phyloP scores from a whole-genome alignment of 2,113 vertebrate species.

The Barbus barbus region DNA sequence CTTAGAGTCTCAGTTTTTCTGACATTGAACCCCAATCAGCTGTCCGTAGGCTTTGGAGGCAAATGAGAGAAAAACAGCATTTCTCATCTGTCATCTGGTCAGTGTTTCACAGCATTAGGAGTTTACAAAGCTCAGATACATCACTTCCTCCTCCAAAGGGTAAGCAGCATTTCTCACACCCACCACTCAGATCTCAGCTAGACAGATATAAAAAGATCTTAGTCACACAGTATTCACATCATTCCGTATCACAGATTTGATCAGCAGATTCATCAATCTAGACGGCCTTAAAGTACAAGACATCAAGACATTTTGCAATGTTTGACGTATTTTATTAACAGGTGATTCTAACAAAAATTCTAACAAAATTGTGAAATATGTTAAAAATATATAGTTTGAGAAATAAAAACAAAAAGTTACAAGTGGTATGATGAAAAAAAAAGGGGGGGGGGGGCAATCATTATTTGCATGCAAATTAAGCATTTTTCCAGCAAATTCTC shows the following conservation, averaged over 20 bases:
- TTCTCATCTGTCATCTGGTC: not conserved
- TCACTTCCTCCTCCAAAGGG: slow-evolving; percentile 12
- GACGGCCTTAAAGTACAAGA: not conserved
- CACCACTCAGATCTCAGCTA: not conserved
- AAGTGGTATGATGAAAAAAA: too few relatives aligned
- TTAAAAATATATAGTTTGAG: too few relatives aligned
- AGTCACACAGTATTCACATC: not conserved
- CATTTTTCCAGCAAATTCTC: too few relatives aligned
- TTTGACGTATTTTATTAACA: not conserved
- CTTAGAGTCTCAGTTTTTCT: not conserved
- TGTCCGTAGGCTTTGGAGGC: not conserved
- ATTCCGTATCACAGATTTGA: slow-evolving; percentile 3
- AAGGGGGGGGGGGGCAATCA: too few relatives aligned
- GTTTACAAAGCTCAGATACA: not conserved
- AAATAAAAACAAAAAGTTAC: too few relatives aligned
- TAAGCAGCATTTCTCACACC: slow-evolving; percentile 15
- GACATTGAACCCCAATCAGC: not conserved
- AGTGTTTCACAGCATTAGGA: not conserved
- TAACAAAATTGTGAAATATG: too few relatives aligned
- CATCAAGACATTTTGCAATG: not conserved
- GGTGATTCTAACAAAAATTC: not conserved
- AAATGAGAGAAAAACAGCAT: not conserved
- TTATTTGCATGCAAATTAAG: too few relatives aligned
- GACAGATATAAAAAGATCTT: slow-evolving; percentile 7
- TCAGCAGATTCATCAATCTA: slow-evolving; percentile 12